phyloP scores from a whole-genome alignment of 2,888 invertebrate genomes.

The Lasioglossum villosulum region DNA sequence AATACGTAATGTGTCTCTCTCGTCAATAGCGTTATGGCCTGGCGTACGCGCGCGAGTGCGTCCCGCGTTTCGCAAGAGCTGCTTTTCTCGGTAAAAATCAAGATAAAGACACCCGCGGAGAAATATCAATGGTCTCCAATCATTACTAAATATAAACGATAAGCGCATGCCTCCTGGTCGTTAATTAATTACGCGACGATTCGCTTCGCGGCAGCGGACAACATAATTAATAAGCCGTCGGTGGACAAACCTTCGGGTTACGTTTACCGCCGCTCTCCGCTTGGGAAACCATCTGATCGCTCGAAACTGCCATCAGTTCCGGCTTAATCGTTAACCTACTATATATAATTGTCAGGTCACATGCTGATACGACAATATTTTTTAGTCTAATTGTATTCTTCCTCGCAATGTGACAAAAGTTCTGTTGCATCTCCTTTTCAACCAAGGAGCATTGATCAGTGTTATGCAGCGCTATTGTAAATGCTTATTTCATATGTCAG shows the following conservation, averaged over 20 bases:
- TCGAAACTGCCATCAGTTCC: background rate
- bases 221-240: background rate
- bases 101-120: slow-evolving; percentile 37
- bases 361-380: too few species aligned
- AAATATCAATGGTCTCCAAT: slow-evolving; percentile 56
- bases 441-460: too few species aligned
- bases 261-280: background rate
- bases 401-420: too few species aligned
- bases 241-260: background rate
- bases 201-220: background rate
- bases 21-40: slow-evolving; percentile 56
- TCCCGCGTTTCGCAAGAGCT: slow-evolving; percentile 36
- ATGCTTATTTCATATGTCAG: too few species aligned
- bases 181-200: slow-evolving; percentile 15
- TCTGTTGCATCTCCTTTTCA: too few species aligned
- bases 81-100: slow-evolving; percentile 36
- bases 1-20: slow-evolving; percentile 49
- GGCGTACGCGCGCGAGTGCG: background rate
- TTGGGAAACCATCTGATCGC: background rate
- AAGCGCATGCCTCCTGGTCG: slow-evolving; percentile 17
- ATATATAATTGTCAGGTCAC: too few species aligned
- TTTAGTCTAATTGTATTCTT: too few species aligned
- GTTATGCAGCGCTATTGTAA: too few species aligned
- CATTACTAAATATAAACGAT: slow-evolving; percentile 63
- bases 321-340: background rate